These are phyloP conservation scores for Megaleporinus macrocephalus DNA, from an alignment of 2,113 vertebrate genomes.

Conservation along the genomic window DNA sequence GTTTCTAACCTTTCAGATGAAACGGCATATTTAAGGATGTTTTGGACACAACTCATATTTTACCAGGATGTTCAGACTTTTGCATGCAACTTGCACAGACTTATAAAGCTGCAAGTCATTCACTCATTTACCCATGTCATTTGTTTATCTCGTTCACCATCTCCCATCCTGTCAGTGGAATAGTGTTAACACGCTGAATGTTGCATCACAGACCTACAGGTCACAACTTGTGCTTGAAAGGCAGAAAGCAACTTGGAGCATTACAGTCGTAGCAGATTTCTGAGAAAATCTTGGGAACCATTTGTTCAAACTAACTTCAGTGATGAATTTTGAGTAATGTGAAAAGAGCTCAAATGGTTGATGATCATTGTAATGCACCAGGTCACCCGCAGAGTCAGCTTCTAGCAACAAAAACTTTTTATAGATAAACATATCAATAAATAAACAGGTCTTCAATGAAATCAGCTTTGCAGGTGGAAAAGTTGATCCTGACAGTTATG, in stretches of 20 bases:
- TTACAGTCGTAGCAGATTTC: background rate
- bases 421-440: no score
- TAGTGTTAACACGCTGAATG: background rate
- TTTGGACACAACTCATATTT: no score
- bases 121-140: background rate
- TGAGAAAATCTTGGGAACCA: background rate
- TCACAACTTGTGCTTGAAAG: slow-evolving; percentile 39
- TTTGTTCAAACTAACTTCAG: background rate
- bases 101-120: background rate
- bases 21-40: no score
- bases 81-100: no score
- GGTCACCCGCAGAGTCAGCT: no score
- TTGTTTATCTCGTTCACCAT: slow-evolving; percentile 12
- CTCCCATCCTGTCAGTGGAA: background rate
- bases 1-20: no score
- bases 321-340: no score
- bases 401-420: no score
- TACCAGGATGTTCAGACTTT: no score
- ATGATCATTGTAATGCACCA: no score
- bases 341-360: no score
- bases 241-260: background rate
- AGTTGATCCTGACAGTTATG: slow-evolving; percentile 72
- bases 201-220: slow-evolving; percentile 52
- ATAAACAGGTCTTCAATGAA: slow-evolving; percentile 15
- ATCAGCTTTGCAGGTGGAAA: slow-evolving; percentile 55